Evolutionary conservation across 2,797 vertebrate genomes (phyloP).

Genomic region (Lithobates sylvaticus): DNA sequence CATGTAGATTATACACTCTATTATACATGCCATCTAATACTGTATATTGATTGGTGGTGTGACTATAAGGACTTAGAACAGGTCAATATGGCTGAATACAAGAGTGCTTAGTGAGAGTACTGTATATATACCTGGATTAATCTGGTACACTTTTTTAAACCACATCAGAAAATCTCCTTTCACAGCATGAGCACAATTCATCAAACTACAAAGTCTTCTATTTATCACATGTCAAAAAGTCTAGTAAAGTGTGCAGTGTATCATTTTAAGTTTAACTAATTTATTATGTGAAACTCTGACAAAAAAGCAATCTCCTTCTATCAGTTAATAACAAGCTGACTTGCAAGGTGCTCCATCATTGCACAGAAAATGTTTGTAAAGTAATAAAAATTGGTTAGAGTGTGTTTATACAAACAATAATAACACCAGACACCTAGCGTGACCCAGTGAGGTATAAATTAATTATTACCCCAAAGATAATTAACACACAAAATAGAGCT

Average conservation of each 20-base stretch:
- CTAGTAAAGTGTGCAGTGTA: conserved; percentile 41
- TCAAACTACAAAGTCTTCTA: conserved; percentile 44
- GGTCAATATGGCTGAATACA: background rate
- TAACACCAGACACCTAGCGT: too few relatives aligned
- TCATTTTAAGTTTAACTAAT: conserved; percentile 33
- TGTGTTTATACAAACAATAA: too few relatives aligned
- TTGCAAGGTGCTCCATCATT: conserved; percentile 33
- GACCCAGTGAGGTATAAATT: too few relatives aligned
- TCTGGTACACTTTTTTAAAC: background rate
- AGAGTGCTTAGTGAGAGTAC: background rate
- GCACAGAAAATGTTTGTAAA: conserved; percentile 5
- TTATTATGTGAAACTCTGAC: conserved; percentile 49
- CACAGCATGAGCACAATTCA: conserved; percentile 3
- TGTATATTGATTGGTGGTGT: background rate
- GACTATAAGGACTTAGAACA: background rate
- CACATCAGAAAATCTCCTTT: conserved; percentile 33
- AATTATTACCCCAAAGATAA: too few relatives aligned
- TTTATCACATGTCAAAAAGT: conserved; percentile 54
- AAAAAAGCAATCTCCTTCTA: conserved; percentile 37
- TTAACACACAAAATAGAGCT: too few relatives aligned
- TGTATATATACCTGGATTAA: background rate
- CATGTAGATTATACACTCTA: background rate
- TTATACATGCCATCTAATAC: background rate
- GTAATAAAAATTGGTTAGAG: too few relatives aligned
- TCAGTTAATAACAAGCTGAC: conserved; percentile 23